A percentile compares a stretch with the other conserved stretches of the same genome.
Conservation (phyloP, 1,140 invertebrate species). For the Phenacoccus solenopsis region DNA sequence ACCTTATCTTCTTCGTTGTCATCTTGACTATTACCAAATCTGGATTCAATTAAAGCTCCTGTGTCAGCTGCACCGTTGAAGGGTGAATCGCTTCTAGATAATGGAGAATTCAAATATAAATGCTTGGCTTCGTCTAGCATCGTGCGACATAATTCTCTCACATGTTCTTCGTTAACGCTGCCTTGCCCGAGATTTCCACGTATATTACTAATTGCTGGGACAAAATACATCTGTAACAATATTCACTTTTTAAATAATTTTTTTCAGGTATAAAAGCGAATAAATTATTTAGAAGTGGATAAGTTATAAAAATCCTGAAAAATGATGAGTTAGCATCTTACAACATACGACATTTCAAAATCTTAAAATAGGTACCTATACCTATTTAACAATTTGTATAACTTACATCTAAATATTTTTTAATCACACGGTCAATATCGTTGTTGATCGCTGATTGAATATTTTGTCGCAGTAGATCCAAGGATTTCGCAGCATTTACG, state of each 20-base stretch:
- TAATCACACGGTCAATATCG: slow-evolving; percentile 60
- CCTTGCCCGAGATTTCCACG: slow-evolving; percentile 53
- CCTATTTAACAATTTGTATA: no score
- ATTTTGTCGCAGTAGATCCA: slow-evolving; percentile 58
- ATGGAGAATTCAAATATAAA: slow-evolving; percentile 42
- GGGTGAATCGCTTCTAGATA: slow-evolving; percentile 35
- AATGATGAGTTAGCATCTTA: no score
- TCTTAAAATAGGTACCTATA: no score
- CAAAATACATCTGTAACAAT: slow-evolving; percentile 55
- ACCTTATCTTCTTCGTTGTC: neutral
- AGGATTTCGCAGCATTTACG: slow-evolving; percentile 49
- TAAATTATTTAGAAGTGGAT: no score
- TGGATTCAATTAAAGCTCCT: slow-evolving; percentile 20
- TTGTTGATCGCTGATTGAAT: slow-evolving; percentile 60
- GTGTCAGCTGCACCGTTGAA: slow-evolving; percentile 20
- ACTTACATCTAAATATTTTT: slow-evolving; percentile 57
- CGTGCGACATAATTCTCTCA: slow-evolving; percentile 54
- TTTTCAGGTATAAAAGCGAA: no score
- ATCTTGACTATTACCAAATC: slow-evolving; percentile 20
- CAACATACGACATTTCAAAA: no score
- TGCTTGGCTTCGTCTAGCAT: slow-evolving; percentile 66
- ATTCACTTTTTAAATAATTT: no score
- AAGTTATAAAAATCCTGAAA: no score
- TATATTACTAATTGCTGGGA: slow-evolving; percentile 66
- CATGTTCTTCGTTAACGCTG: slow-evolving; percentile 59